A percentile compares a stretch with the other conserved stretches of the same genome.
These are phyloP conservation scores for Pangasius larnaudii DNA, from an alignment of 2,797 vertebrate species.

Conservation along the genomic window DNA sequence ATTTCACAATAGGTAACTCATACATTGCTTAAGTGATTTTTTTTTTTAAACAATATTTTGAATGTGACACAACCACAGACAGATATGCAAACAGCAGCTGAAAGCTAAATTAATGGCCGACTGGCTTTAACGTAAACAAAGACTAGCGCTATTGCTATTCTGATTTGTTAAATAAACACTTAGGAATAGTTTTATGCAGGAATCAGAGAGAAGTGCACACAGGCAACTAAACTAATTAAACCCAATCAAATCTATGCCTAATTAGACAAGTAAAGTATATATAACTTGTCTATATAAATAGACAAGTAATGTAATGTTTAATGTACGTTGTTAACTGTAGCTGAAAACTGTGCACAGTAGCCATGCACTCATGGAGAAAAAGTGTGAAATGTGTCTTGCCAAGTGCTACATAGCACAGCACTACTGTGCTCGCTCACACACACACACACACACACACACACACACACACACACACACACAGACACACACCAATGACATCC, in stretches of 20 bases:
- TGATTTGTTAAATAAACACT: slow-evolving; percentile 1
- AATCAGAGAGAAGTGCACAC: neutral
- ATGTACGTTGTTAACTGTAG: neutral
- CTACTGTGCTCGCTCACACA: neutral
- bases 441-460: neutral
- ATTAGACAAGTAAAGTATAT: too few relatives aligned
- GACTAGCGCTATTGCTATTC: neutral
- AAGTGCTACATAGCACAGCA: neutral
- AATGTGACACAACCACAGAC: neutral
- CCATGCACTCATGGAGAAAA: neutral
- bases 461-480: too few relatives aligned
- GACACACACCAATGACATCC: neutral
- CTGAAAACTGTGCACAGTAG: neutral
- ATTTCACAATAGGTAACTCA: neutral
- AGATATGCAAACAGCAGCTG: neutral
- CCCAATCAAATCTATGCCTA: too few relatives aligned
- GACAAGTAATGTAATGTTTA: neutral
- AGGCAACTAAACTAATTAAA: neutral
- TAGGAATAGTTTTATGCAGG: neutral
- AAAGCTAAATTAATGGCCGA: neutral
- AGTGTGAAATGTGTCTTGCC: neutral
- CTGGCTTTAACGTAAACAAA: neutral
- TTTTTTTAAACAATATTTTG: neutral
- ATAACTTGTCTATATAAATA: neutral
- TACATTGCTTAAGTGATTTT: neutral